Evolutionary conservation across 2,113 vertebrate genomes (phyloP), one percentile per base, ranked within the genome.

Genomic region (Nipponia nippon): DNA sequence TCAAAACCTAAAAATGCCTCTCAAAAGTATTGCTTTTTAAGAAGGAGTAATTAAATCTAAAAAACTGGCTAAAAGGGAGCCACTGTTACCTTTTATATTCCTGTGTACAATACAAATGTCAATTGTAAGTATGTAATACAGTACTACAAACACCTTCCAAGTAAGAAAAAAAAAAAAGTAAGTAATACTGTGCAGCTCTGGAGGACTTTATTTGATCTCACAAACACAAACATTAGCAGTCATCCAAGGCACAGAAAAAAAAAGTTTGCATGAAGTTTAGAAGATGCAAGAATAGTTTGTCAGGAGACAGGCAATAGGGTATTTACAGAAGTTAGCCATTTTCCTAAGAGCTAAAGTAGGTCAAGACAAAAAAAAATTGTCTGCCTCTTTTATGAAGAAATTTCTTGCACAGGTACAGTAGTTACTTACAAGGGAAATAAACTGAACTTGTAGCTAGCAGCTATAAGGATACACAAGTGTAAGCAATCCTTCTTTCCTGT

Each of bases 261-360:
- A 38, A 13, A 14, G 22, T 40, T 79, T 27, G 38, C 44, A 52
- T 84, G 9, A 63, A 70, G 17, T 69, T 80, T 95, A 97, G 25
- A 13, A 91, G 38, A 27, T 83, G 5, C 26, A 86, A 49, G 32
- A 83, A 29, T 23, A 84, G 27, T 72, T 95, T 93, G 15, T 85
- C 73, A 73, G 65, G 55, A 79, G 13, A 73, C 6, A 47, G 42
- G 18, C 34, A 75, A 46, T 7, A 62, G 19, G 10, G 11, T 80
- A 58, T 90, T 97, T 88, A 85, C 76, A 89, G 83, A 87, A 65
- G 46, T 69, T 94, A 65, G 18, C 95, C 7, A 65, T 96, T 96
- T 97, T 77, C 38, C 23, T 81, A 91, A 82, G 30, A 89, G 29
- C 44, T 93, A 86, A 97, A 94, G 30, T 84, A 97, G 81, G 59